phyloP scores from a whole-genome alignment of 2,888 invertebrate species.

The Leptinotarsa juncta region DNA sequence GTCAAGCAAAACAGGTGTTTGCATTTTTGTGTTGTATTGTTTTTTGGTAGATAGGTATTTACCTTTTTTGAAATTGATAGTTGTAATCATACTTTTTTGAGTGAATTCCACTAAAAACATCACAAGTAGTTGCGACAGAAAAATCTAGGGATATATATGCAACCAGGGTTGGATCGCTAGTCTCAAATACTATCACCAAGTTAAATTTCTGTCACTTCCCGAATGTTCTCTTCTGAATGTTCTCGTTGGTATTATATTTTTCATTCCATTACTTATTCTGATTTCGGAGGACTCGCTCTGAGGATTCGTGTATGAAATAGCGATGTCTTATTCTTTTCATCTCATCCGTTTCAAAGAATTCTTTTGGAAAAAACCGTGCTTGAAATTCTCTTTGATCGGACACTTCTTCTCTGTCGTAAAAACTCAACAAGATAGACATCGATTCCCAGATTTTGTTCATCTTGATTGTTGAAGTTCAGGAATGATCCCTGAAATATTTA shows the following conservation, averaged over 20 bases:
- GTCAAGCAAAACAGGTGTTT: no score
- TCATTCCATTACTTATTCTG: conserved; percentile 2
- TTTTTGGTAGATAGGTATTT: no score
- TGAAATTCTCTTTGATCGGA: neutral
- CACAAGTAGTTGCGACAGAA: no score
- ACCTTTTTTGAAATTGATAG: no score
- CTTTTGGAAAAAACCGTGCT: neutral
- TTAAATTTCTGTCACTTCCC: neutral
- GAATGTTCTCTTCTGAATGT: neutral
- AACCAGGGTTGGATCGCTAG: no score
- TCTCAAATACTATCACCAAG: neutral
- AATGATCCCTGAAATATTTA: neutral
- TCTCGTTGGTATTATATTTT: neutral
- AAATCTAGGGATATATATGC: no score
- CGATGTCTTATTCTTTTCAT: conserved; percentile 3
- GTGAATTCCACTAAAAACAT: no score
- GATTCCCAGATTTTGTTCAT: no score
- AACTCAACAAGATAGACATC: no score
- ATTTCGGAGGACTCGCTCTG: neutral
- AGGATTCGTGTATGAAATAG: neutral
- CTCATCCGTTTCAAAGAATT: neutral
- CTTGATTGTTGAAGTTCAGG: neutral
- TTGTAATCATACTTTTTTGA: no score
- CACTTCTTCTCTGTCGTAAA: neutral
- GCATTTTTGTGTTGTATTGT: no score